Evolutionary conservation across 1,140 invertebrate genomes (phyloP).

Genomic region (Ooceraea biroi): DNA sequence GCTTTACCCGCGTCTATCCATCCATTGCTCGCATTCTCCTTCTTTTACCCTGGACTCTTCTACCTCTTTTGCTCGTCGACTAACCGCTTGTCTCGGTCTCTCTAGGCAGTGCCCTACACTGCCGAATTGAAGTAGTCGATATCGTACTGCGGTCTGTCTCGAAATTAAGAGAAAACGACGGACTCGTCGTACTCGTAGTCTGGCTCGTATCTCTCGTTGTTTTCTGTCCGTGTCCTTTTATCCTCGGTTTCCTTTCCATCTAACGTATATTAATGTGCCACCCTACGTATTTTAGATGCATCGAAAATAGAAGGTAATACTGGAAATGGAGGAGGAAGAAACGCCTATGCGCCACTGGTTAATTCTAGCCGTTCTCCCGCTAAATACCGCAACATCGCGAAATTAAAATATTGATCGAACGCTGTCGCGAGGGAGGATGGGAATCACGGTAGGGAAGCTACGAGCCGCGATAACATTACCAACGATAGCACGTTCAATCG

Average conservation of each 20-base stretch:
- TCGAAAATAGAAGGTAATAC: background rate
- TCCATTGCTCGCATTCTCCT: slow-evolving; percentile 50
- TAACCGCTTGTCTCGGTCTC: slow-evolving; percentile 34
- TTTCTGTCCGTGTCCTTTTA: slow-evolving; percentile 26
- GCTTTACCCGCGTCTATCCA: slow-evolving; percentile 63
- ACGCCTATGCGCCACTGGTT: slow-evolving; percentile 45
- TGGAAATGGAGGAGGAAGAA: slow-evolving; percentile 9
- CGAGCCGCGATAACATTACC: slow-evolving; percentile 35
- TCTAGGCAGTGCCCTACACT: slow-evolving; percentile 76
- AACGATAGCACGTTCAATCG: slow-evolving; percentile 24
- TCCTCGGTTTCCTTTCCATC: slow-evolving; percentile 3
- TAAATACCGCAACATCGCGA: slow-evolving; percentile 86
- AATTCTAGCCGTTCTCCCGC: slow-evolving; percentile 74
- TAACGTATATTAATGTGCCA: background rate
- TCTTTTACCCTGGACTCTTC: slow-evolving; percentile 59
- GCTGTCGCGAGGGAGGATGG: slow-evolving; percentile 80
- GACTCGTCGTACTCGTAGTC: slow-evolving; percentile 55
- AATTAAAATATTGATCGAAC: slow-evolving; percentile 87
- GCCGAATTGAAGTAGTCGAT: slow-evolving; percentile 84
- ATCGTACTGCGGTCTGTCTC: slow-evolving; percentile 84
- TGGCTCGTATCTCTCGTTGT: slow-evolving; percentile 35
- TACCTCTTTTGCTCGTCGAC: slow-evolving; percentile 21
- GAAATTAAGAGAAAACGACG: slow-evolving; percentile 83
- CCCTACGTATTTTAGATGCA: background rate
- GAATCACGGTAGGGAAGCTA: slow-evolving; percentile 81